Conservation (phyloP, 1,140 invertebrate genomes). For the Yoshiicerus persimilis region DNA sequence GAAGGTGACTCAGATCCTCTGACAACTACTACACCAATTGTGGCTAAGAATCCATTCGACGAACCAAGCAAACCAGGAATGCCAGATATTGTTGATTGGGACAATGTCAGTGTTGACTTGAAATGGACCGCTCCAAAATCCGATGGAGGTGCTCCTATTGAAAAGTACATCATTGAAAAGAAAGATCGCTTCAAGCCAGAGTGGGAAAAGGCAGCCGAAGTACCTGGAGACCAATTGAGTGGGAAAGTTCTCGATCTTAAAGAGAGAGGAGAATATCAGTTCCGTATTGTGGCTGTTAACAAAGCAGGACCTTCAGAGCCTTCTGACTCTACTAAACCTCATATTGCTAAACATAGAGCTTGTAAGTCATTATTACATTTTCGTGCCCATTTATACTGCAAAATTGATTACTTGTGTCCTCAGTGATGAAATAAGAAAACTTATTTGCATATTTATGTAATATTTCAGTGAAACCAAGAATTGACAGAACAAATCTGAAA, state of each 20-base stretch:
- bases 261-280: conserved; percentile 91
- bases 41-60: conserved; percentile 97
- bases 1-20: conserved; percentile 95
- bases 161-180: conserved; percentile 97
- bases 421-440: not conserved
- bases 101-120: conserved; percentile 88
- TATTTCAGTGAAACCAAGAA: conserved; percentile 86
- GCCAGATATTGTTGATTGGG: conserved; percentile 87
- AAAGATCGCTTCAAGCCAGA: conserved; percentile 79
- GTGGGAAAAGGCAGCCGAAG: conserved; percentile 77
- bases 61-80: conserved; percentile 77
- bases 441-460: not conserved
- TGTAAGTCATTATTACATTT: conserved; percentile 63
- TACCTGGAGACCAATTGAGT: conserved; percentile 73
- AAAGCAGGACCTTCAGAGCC: conserved; percentile 83
- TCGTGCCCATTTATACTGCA: not conserved
- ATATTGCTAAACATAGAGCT: conserved; percentile 85
- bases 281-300: conserved; percentile 92
- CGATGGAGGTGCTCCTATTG: conserved; percentile 93
- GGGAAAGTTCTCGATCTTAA: conserved; percentile 83
- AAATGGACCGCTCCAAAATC: conserved; percentile 89
- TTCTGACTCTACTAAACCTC: conserved; percentile 91
- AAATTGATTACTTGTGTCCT: not conserved
- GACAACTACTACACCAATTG: conserved; percentile 74
- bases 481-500: conserved; percentile 91